Conservation (phyloP, 2,113 vertebrate genomes). For the Callocephalon fimbriatum region DNA sequence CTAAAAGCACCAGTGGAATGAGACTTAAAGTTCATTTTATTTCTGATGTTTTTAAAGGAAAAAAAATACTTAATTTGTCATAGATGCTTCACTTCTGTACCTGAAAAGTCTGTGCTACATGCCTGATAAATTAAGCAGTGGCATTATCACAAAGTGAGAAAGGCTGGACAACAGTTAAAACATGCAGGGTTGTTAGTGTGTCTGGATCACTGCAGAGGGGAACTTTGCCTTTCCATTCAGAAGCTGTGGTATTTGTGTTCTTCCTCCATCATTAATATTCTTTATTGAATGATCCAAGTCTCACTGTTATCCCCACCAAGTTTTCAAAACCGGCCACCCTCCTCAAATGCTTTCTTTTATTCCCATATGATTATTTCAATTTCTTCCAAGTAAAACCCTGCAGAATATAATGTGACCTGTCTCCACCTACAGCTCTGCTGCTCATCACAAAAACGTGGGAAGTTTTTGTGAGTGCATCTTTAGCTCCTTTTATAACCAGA, state of each 20-base stretch:
- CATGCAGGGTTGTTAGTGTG: neutral
- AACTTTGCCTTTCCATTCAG: neutral
- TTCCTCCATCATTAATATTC: neutral
- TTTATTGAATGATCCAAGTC: neutral
- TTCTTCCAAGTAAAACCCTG: neutral
- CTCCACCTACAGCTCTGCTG: neutral
- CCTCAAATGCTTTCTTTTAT: neutral
- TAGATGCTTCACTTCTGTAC: neutral
- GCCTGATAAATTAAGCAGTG: neutral
- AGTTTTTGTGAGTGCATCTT: neutral
- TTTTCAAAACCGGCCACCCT: neutral
- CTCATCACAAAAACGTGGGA: neutral
- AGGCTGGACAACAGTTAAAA: neutral
- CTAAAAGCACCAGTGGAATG: slow-evolving; percentile 44
- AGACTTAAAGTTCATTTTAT: slow-evolving; percentile 35
- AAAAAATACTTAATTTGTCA: neutral
- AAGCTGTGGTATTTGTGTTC: neutral
- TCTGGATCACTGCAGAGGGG: neutral
- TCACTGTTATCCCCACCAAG: neutral
- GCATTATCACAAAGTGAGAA: neutral
- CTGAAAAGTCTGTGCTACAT: neutral
- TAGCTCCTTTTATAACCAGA: neutral
- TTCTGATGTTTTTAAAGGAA: neutral
- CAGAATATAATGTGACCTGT: neutral
- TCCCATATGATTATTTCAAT: neutral